These are phyloP conservation scores for Astyanax mexicanus DNA, from an alignment of 2,797 vertebrate genomes.

Conservation along the genomic window DNA sequence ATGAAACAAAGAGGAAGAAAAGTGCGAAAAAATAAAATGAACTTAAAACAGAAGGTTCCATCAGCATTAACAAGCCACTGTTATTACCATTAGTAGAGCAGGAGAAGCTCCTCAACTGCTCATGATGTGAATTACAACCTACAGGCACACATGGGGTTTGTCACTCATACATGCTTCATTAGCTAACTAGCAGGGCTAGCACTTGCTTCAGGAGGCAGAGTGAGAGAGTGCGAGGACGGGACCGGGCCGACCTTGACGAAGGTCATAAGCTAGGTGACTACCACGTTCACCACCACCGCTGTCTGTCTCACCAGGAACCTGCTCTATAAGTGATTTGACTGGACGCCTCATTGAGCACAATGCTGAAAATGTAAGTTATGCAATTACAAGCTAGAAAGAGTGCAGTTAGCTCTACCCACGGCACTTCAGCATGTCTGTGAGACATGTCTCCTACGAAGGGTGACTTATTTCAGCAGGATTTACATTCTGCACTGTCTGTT, in stretches of 20 bases:
- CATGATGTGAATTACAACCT: slow-evolving; percentile 63
- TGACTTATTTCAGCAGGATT: slow-evolving; percentile 15
- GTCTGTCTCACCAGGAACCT: slow-evolving; percentile 56
- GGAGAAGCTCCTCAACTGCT: slow-evolving; percentile 57
- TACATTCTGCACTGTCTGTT: slow-evolving; percentile 25
- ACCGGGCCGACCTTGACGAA: slow-evolving; percentile 59
- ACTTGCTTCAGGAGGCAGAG: slow-evolving; percentile 38
- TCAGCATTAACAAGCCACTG: too few species aligned
- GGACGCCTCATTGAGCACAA: slow-evolving; percentile 54
- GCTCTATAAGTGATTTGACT: slow-evolving; percentile 58
- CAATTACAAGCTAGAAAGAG: slow-evolving; percentile 54
- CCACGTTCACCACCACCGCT: slow-evolving; percentile 31
- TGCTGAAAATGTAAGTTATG: slow-evolving; percentile 57
- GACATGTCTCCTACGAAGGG: slow-evolving; percentile 31
- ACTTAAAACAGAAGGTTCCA: too few species aligned
- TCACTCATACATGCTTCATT: slow-evolving; percentile 63
- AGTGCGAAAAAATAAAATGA: too few species aligned
- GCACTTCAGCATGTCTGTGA: slow-evolving; percentile 4
- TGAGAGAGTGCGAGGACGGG: slow-evolving; percentile 53
- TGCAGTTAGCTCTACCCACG: slow-evolving; percentile 34
- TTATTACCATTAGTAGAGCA: slow-evolving; percentile 56
- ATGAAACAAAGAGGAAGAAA: too few species aligned
- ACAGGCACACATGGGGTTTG: slow-evolving; percentile 61
- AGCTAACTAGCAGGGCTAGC: slow-evolving; percentile 47
- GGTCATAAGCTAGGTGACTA: slow-evolving; percentile 52